These are phyloP conservation scores for Carterocephalus palaemon DNA, from an alignment of 2,888 invertebrate species.

Conservation along the genomic window DNA sequence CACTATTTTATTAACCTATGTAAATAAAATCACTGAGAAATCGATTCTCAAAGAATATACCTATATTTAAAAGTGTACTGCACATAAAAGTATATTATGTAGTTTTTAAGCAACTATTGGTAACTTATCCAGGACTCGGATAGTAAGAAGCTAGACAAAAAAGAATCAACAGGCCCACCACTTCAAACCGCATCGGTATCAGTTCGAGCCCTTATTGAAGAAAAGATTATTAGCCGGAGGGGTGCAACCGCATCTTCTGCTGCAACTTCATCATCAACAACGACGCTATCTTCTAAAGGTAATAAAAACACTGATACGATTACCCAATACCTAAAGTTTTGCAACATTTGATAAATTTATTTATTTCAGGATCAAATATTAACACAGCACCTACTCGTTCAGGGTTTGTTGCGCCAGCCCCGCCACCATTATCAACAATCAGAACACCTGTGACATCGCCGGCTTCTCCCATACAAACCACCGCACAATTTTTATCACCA, in stretches of 20 bases:
- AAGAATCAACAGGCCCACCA: constrained; percentile 89
- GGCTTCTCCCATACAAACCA: constrained; percentile 71
- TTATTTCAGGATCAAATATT: constrained; percentile 45
- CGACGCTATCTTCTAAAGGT: constrained; percentile 14
- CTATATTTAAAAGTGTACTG: constrained; percentile 6
- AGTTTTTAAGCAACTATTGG: too few relatives aligned
- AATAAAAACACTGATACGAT: background rate
- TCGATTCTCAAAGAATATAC: constrained; percentile 13
- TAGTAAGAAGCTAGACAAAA: constrained; percentile 91
- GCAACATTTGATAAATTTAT: constrained; percentile 15
- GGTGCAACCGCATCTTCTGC: constrained; percentile 69
- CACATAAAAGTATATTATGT: constrained; percentile 17
- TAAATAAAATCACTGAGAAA: too few relatives aligned
- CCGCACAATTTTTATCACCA: constrained; percentile 65
- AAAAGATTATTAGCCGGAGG: constrained; percentile 94
- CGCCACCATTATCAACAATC: constrained; percentile 64
- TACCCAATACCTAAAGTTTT: background rate
- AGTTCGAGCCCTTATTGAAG: constrained; percentile 93
- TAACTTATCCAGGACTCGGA: constrained; percentile 84
- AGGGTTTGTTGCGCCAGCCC: constrained; percentile 67
- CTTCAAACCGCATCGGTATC: constrained; percentile 95
- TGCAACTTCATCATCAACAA: constrained; percentile 4
- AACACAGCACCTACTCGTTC: constrained; percentile 52
- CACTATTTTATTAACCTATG: too few relatives aligned
- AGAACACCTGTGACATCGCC: constrained; percentile 57